phyloP scores from a whole-genome alignment of 1,140 invertebrate genomes.

The Leptopilina boulardi region DNA sequence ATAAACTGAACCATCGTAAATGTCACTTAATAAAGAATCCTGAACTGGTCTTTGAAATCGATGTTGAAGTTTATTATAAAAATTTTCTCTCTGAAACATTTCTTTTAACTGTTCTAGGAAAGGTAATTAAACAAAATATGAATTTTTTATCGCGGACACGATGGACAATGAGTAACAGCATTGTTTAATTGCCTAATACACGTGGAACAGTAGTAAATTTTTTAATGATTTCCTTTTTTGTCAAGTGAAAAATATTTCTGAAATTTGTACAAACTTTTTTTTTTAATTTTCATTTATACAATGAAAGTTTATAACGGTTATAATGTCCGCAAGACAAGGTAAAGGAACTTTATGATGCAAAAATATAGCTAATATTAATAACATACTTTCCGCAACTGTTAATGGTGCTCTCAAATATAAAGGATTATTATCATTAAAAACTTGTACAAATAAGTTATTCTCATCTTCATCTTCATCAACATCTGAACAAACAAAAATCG shows the following conservation, averaged over 20 bases:
- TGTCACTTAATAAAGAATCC: not conserved
- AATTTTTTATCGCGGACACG: slow-evolving; percentile 37
- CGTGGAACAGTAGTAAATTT: slow-evolving; percentile 40
- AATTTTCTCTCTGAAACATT: not conserved
- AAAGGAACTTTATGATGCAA: slow-evolving; percentile 34
- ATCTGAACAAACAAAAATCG: too few relatives aligned
- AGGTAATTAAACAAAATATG: slow-evolving; percentile 40
- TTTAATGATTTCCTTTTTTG: not conserved
- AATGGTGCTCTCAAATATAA: slow-evolving; percentile 32
- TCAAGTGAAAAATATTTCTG: too few relatives aligned
- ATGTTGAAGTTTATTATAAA: not conserved
- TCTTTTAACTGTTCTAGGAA: slow-evolving; percentile 29
- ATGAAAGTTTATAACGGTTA: slow-evolving; percentile 33
- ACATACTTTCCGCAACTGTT: slow-evolving; percentile 37
- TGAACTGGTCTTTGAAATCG: not conserved
- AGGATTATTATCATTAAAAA: too few relatives aligned
- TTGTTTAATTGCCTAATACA: slow-evolving; percentile 26
- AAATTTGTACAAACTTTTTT: not conserved
- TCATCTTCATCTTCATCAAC: too few relatives aligned
- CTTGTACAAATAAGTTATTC: too few relatives aligned
- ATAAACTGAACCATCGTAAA: not conserved
- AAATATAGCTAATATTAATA: slow-evolving; percentile 35
- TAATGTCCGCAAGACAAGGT: slow-evolving; percentile 32
- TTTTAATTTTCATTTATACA: slow-evolving; percentile 33
- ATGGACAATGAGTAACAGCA: slow-evolving; percentile 8